Evolutionary conservation across 1,140 invertebrate genomes (phyloP), one percentile per base, ranked within the genome.

Genomic region (Uloborus diversus): DNA sequence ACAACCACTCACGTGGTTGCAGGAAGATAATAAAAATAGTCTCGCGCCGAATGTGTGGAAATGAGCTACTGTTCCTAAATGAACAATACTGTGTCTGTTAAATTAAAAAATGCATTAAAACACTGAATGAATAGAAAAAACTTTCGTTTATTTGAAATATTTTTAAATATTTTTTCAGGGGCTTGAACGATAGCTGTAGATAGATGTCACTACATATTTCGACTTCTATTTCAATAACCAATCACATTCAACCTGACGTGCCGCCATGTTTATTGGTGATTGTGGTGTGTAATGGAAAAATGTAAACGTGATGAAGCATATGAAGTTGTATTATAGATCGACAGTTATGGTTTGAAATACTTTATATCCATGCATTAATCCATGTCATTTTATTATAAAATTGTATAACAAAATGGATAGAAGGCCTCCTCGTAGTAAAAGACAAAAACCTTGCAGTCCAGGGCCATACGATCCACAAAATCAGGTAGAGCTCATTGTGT

Each of bases 251-350:
- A 73, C 69, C 61, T 73, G 47, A 33, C 17, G 27, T 73, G 69
- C 69, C 69, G 69, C 69, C 69, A 73, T 73, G 69, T 73, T 73
- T 73, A 71, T 47, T 73, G 68, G 42, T 70, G 68, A 70, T 62
- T 35, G 14, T 73, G 56, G 69, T 73, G 33, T 49, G 69, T 61
- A 61, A 47, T 25, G 28, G 30, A 17, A 49, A 47, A 70, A 61
- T 61, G 56, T 73, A 61, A 73, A 61, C 69, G 53, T 73, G 69
- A 73, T 73, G 32, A 30, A 33, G 49, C 17, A 42, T 17, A 9
- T 7, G 23, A 57, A 70, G 17, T 23, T n/a, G 23, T 47, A 47
- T 5, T 23, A 42, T 61, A 53, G 17, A 30, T 13, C 9, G 9
- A 7, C 9, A n/a, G 57, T 28, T 28, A 30, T 4, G 3, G 4